These are phyloP conservation scores for Synanthedon formicaeformis DNA, from an alignment of 2,888 invertebrate genomes.

Conservation along the genomic window DNA sequence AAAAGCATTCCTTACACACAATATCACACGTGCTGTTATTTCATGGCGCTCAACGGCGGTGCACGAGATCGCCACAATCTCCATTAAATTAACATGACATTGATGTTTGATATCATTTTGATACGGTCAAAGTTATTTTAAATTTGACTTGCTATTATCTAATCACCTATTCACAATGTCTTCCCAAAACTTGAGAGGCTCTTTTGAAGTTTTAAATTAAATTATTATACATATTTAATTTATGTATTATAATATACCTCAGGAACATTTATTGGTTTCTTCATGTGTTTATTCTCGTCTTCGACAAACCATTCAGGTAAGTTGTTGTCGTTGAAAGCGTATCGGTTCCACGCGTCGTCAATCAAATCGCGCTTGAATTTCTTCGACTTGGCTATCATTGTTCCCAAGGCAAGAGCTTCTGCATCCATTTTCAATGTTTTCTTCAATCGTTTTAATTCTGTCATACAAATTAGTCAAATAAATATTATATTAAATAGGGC, in stretches of 20 bases:
- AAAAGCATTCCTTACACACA: too few relatives aligned
- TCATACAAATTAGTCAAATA: slow-evolving; percentile 9
- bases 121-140: too few relatives aligned
- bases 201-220: too few relatives aligned
- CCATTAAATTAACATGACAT: too few relatives aligned
- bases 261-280: slow-evolving; percentile 84
- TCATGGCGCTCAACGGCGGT: too few relatives aligned
- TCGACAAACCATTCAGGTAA: slow-evolving; percentile 96
- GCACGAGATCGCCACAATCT: too few relatives aligned
- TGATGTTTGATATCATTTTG: too few relatives aligned
- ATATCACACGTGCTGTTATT: too few relatives aligned
- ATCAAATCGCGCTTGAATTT: slow-evolving; percentile 91
- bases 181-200: too few relatives aligned
- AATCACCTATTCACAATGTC: too few relatives aligned
- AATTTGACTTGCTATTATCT: too few relatives aligned
- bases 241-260: slow-evolving; percentile 58
- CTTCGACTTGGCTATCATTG: slow-evolving; percentile 89
- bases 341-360: slow-evolving; percentile 94
- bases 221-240: too few relatives aligned
- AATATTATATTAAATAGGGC: background rate
- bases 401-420: slow-evolving; percentile 92
- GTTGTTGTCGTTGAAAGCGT: slow-evolving; percentile 89
- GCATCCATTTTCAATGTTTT: slow-evolving; percentile 81
- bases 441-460: slow-evolving; percentile 58
- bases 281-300: slow-evolving; percentile 93